Percentiles rank a stretch among this genome's conserved stretches.
phyloP scores from a whole-genome alignment of 23 tunicate species.

The Botrylloides violaceus region DNA sequence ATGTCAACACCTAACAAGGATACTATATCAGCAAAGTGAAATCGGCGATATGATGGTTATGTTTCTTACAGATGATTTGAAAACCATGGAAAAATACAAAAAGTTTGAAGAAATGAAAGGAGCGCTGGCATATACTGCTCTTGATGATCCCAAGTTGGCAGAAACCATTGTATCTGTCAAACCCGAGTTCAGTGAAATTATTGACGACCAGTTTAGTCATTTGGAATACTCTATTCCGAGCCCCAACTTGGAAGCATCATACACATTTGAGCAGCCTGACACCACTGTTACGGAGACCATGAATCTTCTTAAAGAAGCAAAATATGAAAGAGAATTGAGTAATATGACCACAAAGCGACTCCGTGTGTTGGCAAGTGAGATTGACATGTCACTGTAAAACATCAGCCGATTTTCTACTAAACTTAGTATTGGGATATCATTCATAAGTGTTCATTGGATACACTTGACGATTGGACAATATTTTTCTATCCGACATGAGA shows the following conservation, averaged over 20 bases:
- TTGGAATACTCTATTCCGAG: background rate
- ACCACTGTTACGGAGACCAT: background rate
- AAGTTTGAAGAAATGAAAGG: background rate
- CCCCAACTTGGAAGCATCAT: background rate
- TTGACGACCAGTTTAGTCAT: background rate
- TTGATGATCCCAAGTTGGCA: background rate
- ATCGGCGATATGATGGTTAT: background rate
- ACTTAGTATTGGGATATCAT: no score
- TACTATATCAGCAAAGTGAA: background rate
- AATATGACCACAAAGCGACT: background rate
- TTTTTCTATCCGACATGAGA: no score
- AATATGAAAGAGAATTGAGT: background rate
- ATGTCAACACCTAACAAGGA: constrained; percentile 6
- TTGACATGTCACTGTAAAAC: no score
- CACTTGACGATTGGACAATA: no score
- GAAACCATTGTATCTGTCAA: background rate
- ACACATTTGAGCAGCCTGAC: background rate
- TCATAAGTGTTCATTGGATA: no score
- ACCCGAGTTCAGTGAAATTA: background rate
- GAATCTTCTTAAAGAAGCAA: background rate
- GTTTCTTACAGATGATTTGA: constrained; percentile 4
- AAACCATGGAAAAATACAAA: background rate
- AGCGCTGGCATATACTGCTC: background rate
- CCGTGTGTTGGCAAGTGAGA: background rate
- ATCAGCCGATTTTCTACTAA: no score